phyloP scores from a whole-genome alignment of 2,888 invertebrate genomes.

The Bellardia bayeri region DNA sequence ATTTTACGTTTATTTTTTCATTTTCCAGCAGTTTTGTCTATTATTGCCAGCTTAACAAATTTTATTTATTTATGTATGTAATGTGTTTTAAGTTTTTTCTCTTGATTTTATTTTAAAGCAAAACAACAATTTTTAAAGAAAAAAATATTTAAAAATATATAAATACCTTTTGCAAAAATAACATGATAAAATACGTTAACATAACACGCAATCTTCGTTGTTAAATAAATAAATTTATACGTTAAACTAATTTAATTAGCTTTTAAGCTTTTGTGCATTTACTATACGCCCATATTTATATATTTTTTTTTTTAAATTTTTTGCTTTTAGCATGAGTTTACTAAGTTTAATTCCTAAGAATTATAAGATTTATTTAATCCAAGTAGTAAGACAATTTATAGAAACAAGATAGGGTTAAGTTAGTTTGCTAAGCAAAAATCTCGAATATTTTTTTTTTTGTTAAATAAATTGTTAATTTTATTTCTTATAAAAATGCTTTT shows the following conservation, averaged over 20 bases:
- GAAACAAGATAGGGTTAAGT: conserved; percentile 26
- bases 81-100: conserved; percentile 19
- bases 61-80: conserved; percentile 61
- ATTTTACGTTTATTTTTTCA: conserved; percentile 28
- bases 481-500: conserved; percentile 8
- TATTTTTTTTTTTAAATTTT: not conserved
- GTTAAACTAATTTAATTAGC: conserved; percentile 71
- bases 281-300: conserved; percentile 67
- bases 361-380: conserved; percentile 59
- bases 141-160: conserved; percentile 44
- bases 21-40: conserved; percentile 4
- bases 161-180: conserved; percentile 55
- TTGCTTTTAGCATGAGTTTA: not conserved
- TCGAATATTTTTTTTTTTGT: not conserved
- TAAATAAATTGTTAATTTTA: conserved; percentile 20
- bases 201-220: conserved; percentile 71
- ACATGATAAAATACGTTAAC: conserved; percentile 73
- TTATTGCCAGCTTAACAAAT: conserved; percentile 29
- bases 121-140: not conserved
- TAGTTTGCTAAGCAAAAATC: not conserved
- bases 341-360: conserved; percentile 15
- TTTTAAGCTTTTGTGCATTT: conserved; percentile 58
- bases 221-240: conserved; percentile 65
- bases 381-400: conserved; percentile 37
- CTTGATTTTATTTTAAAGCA: not conserved